A percentile compares a stretch with the other conserved stretches of the same genome.
Evolutionary conservation across 2,888 invertebrate genomes (phyloP).

Genomic region (Leucophora obtusa): DNA sequence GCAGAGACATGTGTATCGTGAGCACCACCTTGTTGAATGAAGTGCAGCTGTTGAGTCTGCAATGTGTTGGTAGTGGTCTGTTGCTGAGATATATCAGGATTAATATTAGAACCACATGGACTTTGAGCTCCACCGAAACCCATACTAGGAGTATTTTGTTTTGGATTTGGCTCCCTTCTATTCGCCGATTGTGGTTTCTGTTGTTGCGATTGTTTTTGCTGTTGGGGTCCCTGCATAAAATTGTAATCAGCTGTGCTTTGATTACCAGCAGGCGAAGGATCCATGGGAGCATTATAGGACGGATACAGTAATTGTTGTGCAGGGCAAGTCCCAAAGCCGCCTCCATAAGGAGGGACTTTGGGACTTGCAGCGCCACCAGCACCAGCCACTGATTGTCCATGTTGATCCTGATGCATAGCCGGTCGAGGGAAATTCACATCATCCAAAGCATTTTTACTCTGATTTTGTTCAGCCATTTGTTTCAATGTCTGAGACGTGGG

Average conservation of each 20-base stretch:
- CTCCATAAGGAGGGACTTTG: no score
- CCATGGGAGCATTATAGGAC: constrained; percentile 83
- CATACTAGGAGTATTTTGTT: constrained; percentile 60
- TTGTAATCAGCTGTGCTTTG: constrained; percentile 71
- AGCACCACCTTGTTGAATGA: constrained; percentile 87
- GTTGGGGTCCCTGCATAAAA: constrained; percentile 76
- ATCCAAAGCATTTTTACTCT: no score
- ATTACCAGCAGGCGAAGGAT: constrained; percentile 79
- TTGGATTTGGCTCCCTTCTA: constrained; percentile 61
- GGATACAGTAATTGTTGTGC: no score
- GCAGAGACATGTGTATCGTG: constrained; percentile 88
- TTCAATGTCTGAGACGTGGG: no score
- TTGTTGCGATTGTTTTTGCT: constrained; percentile 62
- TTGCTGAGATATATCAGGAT: constrained; percentile 67
- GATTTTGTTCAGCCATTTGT: no score
- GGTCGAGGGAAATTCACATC: no score
- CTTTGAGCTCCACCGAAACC: not conserved
- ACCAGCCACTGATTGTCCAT: no score
- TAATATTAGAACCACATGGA: constrained; percentile 69
- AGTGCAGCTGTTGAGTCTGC: constrained; percentile 92
- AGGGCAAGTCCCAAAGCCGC: no score
- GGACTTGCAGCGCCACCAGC: no score
- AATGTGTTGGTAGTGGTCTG: constrained; percentile 81
- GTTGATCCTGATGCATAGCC: no score
- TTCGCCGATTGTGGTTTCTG: constrained; percentile 67